These are phyloP conservation scores for Aphelenchoides avenae DNA, from an alignment of 1,140 invertebrate genomes.

Conservation along the genomic window DNA sequence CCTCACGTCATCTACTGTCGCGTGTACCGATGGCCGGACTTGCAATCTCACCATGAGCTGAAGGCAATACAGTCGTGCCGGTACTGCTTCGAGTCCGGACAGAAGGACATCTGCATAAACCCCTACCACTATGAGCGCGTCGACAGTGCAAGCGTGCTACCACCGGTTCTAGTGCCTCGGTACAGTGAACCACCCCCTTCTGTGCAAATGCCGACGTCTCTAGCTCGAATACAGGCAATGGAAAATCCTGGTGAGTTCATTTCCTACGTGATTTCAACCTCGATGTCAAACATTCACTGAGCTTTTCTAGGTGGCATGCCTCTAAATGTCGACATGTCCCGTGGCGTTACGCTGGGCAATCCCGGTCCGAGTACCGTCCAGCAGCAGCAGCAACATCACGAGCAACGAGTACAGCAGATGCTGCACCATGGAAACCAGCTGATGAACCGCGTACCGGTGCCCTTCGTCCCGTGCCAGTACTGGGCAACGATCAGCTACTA, in stretches of 20 bases:
- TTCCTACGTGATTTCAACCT: too few relatives aligned
- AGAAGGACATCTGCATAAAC: slow-evolving; percentile 64
- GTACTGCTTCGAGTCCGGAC: slow-evolving; percentile 46
- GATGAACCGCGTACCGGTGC: slow-evolving; percentile 28
- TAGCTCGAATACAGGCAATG: too few relatives aligned
- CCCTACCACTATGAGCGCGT: slow-evolving; percentile 65
- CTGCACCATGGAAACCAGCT: slow-evolving; percentile 5
- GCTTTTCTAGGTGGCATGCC: too few relatives aligned
- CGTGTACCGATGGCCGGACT: slow-evolving; percentile 67
- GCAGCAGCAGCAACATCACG: too few relatives aligned
- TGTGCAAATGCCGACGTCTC: too few relatives aligned
- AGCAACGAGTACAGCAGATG: too few relatives aligned
- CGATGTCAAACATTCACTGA: too few relatives aligned
- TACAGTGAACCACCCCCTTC: slow-evolving; percentile 59
- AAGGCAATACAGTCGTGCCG: slow-evolving; percentile 61
- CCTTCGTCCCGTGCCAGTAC: slow-evolving; percentile 53
- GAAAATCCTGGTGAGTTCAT: too few relatives aligned
- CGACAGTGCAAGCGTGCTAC: slow-evolving; percentile 63
- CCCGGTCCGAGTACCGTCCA: too few relatives aligned
- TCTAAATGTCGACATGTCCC: too few relatives aligned
- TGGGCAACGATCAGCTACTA: slow-evolving; percentile 67
- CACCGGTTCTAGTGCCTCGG: slow-evolving; percentile 63
- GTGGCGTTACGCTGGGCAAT: too few relatives aligned
- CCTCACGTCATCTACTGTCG: slow-evolving; percentile 71
- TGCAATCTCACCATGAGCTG: slow-evolving; percentile 67